phyloP scores from a whole-genome alignment of 2,797 vertebrate genomes.

The Eutrigla gurnardus region DNA sequence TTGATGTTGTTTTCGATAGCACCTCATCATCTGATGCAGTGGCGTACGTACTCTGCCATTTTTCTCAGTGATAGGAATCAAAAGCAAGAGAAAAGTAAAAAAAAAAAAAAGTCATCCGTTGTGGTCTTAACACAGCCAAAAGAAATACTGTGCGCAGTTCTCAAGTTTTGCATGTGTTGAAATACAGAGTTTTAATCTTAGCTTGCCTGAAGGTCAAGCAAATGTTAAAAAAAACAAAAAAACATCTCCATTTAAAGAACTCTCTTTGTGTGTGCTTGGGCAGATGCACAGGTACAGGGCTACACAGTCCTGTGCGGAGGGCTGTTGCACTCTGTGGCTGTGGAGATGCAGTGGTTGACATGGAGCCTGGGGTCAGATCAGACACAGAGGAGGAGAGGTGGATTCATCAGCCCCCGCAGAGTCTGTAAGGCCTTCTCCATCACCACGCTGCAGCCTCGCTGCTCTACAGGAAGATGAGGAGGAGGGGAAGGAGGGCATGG shows the following conservation, averaged over 20 bases:
- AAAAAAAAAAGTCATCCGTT: conserved; percentile 27
- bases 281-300: conserved; percentile 43
- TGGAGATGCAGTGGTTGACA: conserved; percentile 48
- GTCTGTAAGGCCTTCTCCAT: conserved; percentile 66
- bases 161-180: conserved; percentile 8
- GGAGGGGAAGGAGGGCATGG: conserved; percentile 17
- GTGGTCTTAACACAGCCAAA: background rate
- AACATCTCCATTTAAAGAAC: conserved; percentile 15
- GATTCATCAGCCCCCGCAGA: conserved; percentile 67
- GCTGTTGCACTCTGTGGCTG: conserved; percentile 29
- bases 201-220: conserved; percentile 40
- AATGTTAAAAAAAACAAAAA: conserved; percentile 24
- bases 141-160: background rate
- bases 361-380: conserved; percentile 62
- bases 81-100: conserved; percentile 15
- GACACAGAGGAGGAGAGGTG: conserved; percentile 62
- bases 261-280: conserved; percentile 4
- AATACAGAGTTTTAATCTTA: conserved; percentile 31
- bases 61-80: conserved; percentile 40
- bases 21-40: background rate
- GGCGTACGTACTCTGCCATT: conserved; percentile 7
- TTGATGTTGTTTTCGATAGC: conserved; percentile 10
- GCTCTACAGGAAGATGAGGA: conserved; percentile 34
- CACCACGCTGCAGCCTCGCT: conserved; percentile 42
- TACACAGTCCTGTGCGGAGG: conserved; percentile 32